Percentiles rank a stretch among this genome's conserved stretches.
These are phyloP conservation scores for Montipora capricornis DNA, from an alignment of 64 coral and sea anemone species.

Conservation along the genomic window DNA sequence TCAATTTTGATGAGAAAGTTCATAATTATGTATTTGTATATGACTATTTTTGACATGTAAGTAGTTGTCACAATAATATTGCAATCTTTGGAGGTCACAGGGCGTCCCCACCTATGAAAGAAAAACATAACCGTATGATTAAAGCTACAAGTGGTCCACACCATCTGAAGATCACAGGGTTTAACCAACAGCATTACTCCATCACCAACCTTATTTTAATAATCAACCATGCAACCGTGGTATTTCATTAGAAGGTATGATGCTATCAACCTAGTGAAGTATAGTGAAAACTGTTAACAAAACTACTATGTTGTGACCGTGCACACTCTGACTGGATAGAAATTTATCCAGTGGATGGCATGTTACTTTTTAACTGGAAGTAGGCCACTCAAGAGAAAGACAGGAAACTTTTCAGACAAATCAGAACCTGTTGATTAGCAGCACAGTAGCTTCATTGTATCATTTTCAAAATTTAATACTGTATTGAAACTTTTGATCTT, in stretches of 20 bases:
- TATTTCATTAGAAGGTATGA: not conserved
- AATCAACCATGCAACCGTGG: not conserved
- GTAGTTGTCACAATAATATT: conserved; percentile 12
- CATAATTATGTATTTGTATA: not conserved
- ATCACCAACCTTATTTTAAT: not conserved
- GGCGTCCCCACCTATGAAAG: not conserved
- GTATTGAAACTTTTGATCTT: conserved; percentile 4
- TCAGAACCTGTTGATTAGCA: conserved; percentile 6
- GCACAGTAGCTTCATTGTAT: not conserved
- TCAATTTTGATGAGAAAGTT: conserved; percentile 1
- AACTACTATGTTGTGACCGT: not conserved
- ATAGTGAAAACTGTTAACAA: conserved; percentile 5
- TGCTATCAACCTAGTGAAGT: not conserved
- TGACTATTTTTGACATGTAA: conserved; percentile 2
- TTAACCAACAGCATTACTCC: not conserved
- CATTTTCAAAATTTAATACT: not conserved
- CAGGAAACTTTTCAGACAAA: conserved; percentile 10
- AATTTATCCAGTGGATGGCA: conserved; percentile 6
- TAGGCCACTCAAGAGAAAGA: not conserved
- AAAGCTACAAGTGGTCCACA: not conserved
- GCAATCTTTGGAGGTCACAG: not conserved
- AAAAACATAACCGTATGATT: not conserved
- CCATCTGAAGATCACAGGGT: conserved; percentile 1
- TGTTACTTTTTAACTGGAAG: conserved; percentile 1
- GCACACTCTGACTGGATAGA: not conserved